Conservation (phyloP, 2,113 vertebrate genomes). For the Heterocephalus glaber region DNA sequence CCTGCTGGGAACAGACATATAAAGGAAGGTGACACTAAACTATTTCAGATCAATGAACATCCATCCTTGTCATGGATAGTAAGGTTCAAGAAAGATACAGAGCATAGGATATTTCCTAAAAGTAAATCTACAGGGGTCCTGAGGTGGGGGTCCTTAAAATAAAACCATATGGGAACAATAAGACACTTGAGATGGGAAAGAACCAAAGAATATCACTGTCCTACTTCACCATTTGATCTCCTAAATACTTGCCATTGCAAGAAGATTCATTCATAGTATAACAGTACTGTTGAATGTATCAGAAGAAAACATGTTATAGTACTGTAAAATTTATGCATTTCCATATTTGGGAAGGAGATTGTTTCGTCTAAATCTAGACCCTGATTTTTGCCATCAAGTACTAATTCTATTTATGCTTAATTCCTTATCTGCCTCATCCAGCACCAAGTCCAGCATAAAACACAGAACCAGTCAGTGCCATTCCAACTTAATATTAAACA, state of each 20-base stretch:
- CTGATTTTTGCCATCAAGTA: conserved; percentile 20
- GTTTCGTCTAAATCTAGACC: background rate
- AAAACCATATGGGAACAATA: background rate
- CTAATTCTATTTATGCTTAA: background rate
- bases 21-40: background rate
- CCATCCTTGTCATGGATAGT: background rate
- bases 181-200: background rate
- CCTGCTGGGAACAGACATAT: background rate
- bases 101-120: background rate
- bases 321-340: background rate
- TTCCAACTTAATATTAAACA: background rate
- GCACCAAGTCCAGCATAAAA: conserved; percentile 1
- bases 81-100: conserved; percentile 24
- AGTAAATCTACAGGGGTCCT: background rate
- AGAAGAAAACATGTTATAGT: background rate
- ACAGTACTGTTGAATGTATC: background rate
- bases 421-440: background rate
- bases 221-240: background rate
- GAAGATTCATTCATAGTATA: background rate
- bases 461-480: background rate
- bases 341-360: background rate
- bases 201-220: conserved; percentile 10
- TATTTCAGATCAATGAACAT: background rate
- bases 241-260: conserved; percentile 10
- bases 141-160: background rate